Evolutionary conservation across 2,888 invertebrate genomes (phyloP), one percentile per base, ranked within the genome.

Genomic region (Osmoderma eremita): DNA sequence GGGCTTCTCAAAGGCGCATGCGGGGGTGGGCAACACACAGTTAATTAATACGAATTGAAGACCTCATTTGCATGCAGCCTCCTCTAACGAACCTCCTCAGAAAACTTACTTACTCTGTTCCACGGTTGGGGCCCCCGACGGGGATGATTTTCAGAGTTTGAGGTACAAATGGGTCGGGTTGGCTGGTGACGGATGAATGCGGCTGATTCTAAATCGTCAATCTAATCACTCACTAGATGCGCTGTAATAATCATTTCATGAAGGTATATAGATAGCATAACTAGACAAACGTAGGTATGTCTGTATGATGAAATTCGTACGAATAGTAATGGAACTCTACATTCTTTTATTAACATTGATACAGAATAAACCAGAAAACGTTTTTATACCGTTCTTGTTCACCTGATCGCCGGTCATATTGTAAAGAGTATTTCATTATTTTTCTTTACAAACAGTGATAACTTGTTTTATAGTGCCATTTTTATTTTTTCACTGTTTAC

Each of bases 21-120:
- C 76, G 76, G 72, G 75, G 75, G 74, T 72, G 73, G 72, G 72
- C 71, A 74, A 75, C 76, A 68, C 76, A 65, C 74, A 75, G 77
- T 78, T 79, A 79, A 79, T 79, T 79, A 78, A 78, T 79, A 77
- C 76, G 78, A 79, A 78, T 78, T 77, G 76, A 77, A 77, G 77
- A 76, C 72, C 77, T 75, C 75, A 78, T 79, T 79, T 79, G 73
- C 78, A 78, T 79, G 72, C 75, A 69, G 73, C 74, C 75, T 69
- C 70, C 71, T 70, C 70, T 71, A 71, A 73, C 72, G 69, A 71
- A 71, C 70, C 71, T 70, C 68, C 72, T 73, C 70, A 71, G 68
- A 65, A 68, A 68, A 68, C 68, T 68, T 68, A 63, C 63, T 63
- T 63, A 65, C 64, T 65, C 65, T 50, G 51, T 66, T 66, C 50